Base-by-base conservation (phyloP, 2,113 vertebrate species). In the Callospermophilus lateralis region DNA sequence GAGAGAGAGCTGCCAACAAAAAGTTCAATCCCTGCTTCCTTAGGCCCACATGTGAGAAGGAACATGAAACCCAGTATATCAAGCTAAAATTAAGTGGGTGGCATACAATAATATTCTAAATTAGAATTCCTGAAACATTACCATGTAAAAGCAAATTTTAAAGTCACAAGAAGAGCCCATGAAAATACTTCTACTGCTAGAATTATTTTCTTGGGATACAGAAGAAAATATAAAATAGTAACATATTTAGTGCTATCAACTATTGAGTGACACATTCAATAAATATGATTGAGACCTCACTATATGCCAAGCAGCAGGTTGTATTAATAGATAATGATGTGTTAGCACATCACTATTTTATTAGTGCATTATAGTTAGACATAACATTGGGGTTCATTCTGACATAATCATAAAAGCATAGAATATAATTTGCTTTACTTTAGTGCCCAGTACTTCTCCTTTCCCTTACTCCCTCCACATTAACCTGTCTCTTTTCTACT, bases 71-170 rank as follows among this genome's bases (percentile, higher is more conserved):
- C 37, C 22, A 34, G 39, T 53, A 73, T 55, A 42, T 78, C 16
- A 84, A 61, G 10, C 17, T 63, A 73, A 81, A 77, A 89, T 84
- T 32, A 84, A 89, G 72, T 65, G 19, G 42, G 15, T 0, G 92
- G 45, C 63, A 85, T 39, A 37, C 12, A 89, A 58, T 80, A 67
- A 79, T 85, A 65, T 42, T 81, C 55, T 51, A 61, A 45, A 74
- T 74, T 83, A 85, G 20, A 96, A 88, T 85, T 76, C 32, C 8
- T 74, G 13, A 84, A 78, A 83, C 0, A 84, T 88, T 94, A 70
- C 0, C 0, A 34, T 53, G 11, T 80, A 74, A 84, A 83, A 93
- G 39, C 16, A 91, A 93, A 32, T 58, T 53, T 86, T 76, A 73
- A 45, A 73, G 6, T 39, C 53, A 80, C n/a, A 12, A 84, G 6